These are phyloP conservation scores for Daubentonia madagascariensis DNA, from an alignment of 2,113 vertebrate genomes.

Conservation along the genomic window DNA sequence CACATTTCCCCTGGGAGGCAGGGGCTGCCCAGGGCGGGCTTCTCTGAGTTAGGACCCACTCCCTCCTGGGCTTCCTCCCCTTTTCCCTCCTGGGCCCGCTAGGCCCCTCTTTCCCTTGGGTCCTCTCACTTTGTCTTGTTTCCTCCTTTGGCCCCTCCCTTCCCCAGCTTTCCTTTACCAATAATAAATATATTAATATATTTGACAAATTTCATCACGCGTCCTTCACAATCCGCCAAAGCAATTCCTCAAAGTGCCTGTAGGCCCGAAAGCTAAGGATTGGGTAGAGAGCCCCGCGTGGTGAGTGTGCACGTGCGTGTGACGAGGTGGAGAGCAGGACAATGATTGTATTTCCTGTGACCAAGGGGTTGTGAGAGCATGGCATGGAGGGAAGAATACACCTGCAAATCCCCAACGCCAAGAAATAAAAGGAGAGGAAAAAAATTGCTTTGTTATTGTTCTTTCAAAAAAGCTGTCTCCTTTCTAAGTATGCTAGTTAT, in stretches of 20 bases:
- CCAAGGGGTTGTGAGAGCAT: background rate
- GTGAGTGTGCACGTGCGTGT: background rate
- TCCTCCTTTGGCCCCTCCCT: background rate
- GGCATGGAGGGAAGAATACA: background rate
- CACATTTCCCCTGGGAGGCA: rapidly evolving
- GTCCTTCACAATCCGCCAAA: background rate
- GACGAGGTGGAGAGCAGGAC: background rate
- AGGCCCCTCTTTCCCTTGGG: background rate
- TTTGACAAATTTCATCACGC: background rate
- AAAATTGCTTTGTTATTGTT: slow-evolving; percentile 13
- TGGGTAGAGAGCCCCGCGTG: background rate
- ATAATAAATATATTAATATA: background rate
- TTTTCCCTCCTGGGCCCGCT: too few relatives aligned
- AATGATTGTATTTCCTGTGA: background rate
- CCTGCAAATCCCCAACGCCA: background rate
- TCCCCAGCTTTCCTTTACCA: background rate
- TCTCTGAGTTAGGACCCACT: background rate
- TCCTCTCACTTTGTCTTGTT: background rate
- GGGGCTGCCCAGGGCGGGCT: rapidly evolving
- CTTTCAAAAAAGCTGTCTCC: background rate
- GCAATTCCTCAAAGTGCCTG: background rate
- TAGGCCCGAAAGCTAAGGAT: background rate
- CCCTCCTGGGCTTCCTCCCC: background rate
- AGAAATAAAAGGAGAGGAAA: background rate
- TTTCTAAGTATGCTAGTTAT: background rate